A percentile compares a stretch with the other conserved stretches of the same genome.
Evolutionary conservation across 2,113 vertebrate species (phyloP).

Genomic region (Neogobius melanostomus): DNA sequence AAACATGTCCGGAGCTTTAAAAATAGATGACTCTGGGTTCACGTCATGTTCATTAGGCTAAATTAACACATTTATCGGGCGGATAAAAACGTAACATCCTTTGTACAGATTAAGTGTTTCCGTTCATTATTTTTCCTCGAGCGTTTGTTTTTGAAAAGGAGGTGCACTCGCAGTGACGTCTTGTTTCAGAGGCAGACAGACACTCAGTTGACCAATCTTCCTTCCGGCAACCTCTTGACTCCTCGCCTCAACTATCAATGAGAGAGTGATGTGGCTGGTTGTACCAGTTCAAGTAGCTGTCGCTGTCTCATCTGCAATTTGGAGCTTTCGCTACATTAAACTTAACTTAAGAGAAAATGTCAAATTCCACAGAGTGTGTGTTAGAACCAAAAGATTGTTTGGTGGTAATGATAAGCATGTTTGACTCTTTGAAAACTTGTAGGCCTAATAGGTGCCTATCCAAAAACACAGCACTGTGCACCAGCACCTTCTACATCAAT

Average conservation of each 20-base stretch:
- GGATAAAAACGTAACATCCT: not conserved
- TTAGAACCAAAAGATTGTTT: no score
- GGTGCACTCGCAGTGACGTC: constrained; percentile 51
- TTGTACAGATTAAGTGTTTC: not conserved
- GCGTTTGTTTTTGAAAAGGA: constrained; percentile 17
- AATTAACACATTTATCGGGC: constrained; percentile 11
- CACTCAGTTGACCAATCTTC: constrained; percentile 45
- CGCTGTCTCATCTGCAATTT: not conserved
- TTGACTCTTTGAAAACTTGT: not conserved
- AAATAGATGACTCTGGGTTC: constrained; percentile 75
- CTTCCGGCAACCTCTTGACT: constrained; percentile 51
- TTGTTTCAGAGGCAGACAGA: constrained; percentile 44
- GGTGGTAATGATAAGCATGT: no score
- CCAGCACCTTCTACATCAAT: not conserved
- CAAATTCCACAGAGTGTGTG: no score
- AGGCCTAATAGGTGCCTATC: not conserved
- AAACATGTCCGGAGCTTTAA: constrained; percentile 76
- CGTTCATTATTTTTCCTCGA: constrained; percentile 9
- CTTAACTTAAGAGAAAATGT: no score
- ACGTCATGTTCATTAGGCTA: constrained; percentile 59
- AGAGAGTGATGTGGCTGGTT: constrained; percentile 19
- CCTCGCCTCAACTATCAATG: constrained; percentile 31
- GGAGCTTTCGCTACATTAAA: no score
- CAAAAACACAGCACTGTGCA: constrained; percentile 23
- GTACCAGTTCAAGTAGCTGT: constrained; percentile 20